Conservation (phyloP, 1,140 invertebrate genomes). For the Drosophila elegans region DNA sequence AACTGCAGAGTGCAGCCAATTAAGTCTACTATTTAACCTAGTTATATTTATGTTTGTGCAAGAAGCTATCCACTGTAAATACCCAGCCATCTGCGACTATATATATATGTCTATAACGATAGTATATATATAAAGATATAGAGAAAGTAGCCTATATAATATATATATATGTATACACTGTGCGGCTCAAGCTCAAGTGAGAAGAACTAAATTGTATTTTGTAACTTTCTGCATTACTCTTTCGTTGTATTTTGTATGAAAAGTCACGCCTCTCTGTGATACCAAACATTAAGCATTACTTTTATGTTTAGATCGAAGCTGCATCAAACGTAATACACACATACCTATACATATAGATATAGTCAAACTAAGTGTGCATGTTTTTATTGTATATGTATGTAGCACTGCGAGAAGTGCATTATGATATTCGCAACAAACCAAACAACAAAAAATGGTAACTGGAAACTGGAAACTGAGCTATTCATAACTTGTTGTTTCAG, state of each 20-base stretch:
- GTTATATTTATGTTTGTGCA: conserved; percentile 45
- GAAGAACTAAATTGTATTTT: conserved; percentile 69
- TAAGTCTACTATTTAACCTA: conserved; percentile 48
- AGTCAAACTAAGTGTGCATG: conserved; percentile 73
- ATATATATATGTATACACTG: conserved; percentile 39
- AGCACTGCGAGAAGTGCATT: conserved; percentile 48
- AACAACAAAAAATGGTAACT: conserved; percentile 6
- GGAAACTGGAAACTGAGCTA: conserved; percentile 31
- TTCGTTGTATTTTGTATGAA: conserved; percentile 70
- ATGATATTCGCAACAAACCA: conserved; percentile 64
- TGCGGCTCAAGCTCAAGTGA: conserved; percentile 64
- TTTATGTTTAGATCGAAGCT: conserved; percentile 81
- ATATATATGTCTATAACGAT: conserved; percentile 47
- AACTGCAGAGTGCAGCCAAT: conserved; percentile 38
- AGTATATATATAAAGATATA: conserved; percentile 54
- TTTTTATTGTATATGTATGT: conserved; percentile 74
- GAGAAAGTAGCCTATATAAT: conserved; percentile 21
- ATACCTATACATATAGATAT: conserved; percentile 56
- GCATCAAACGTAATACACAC: conserved; percentile 56
- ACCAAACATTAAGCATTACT: conserved; percentile 84
- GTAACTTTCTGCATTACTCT: conserved; percentile 75
- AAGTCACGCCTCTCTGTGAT: conserved; percentile 85
- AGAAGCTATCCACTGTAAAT: conserved; percentile 58
- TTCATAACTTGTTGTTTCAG: conserved; percentile 8
- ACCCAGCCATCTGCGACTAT: conserved; percentile 37